phyloP scores from a whole-genome alignment of 2,888 invertebrate species.

The Lordiphosa andalusiaca region DNA sequence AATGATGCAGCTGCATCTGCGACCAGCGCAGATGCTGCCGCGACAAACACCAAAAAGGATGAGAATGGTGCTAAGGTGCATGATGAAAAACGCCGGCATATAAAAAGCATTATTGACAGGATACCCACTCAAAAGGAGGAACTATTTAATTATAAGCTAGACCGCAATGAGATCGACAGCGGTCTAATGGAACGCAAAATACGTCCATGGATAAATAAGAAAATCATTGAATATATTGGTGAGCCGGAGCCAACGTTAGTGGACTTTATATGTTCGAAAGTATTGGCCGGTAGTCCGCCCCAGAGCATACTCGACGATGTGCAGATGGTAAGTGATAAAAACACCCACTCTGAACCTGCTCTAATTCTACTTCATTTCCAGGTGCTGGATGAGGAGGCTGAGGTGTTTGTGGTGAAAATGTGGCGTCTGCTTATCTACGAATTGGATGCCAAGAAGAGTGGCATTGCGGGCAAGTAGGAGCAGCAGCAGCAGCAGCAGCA shows the following conservation, averaged over 20 bases:
- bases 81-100: constrained; percentile 97
- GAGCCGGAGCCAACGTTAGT: constrained; percentile 99
- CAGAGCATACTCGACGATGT: constrained; percentile 98
- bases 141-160: constrained; percentile 95
- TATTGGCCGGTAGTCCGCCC: constrained; percentile 95
- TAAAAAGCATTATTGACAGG: constrained; percentile 98
- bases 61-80: constrained; percentile 86
- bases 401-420: constrained; percentile 99
- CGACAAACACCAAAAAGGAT: constrained; percentile 79
- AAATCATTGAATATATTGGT: constrained; percentile 99
- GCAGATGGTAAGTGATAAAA: constrained; percentile 89
- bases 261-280: constrained; percentile 99
- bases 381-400: constrained; percentile 99
- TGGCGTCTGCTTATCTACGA: constrained; percentile 99
- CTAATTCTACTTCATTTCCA: constrained; percentile 77
- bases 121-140: constrained; percentile 99
- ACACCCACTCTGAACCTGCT: neutral
- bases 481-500: constrained; percentile 5
- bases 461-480: constrained; percentile 82
- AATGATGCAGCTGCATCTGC: constrained; percentile 66
- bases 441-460: constrained; percentile 98
- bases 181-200: constrained; percentile 96
- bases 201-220: constrained; percentile 99
- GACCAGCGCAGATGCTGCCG: constrained; percentile 54
- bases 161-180: constrained; percentile 91